Percentiles rank a stretch among this genome's conserved stretches.
phyloP scores from a whole-genome alignment of 2,797 vertebrate genomes.

The Myotis pilosus region DNA sequence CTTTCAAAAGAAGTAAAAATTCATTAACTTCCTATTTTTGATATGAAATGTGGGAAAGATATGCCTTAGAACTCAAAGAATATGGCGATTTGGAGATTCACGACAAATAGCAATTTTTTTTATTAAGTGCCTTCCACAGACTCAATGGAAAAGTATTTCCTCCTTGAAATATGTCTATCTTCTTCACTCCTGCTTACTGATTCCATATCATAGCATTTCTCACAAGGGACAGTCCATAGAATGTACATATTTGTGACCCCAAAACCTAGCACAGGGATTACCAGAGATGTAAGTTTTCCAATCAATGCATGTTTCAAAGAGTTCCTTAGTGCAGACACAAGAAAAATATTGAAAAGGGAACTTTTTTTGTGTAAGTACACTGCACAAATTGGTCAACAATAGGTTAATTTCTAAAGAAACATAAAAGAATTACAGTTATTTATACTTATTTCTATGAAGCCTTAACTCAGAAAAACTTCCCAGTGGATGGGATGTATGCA shows the following conservation, averaged over 20 bases:
- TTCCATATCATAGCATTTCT: neutral
- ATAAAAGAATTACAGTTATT: neutral
- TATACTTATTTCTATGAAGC: neutral
- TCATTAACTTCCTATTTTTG: neutral
- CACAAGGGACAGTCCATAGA: accelerated
- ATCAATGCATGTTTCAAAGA: neutral
- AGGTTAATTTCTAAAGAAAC: neutral
- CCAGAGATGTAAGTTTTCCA: neutral
- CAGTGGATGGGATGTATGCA: neutral
- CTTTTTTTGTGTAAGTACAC: neutral
- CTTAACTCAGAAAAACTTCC: neutral
- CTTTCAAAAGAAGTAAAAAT: conserved; percentile 41
- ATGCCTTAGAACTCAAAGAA: neutral
- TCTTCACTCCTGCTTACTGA: neutral
- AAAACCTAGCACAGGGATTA: neutral
- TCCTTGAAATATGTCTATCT: neutral
- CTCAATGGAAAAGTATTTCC: neutral
- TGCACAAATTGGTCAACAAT: neutral
- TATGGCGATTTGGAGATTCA: neutral
- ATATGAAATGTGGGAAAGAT: neutral
- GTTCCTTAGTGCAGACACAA: neutral
- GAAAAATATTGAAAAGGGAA: neutral
- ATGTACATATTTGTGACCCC: neutral
- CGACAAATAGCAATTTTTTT: neutral
- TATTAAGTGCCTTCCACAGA: neutral